Base-by-base conservation (phyloP, 2,113 vertebrate genomes). In the Engystomops pustulosus region DNA sequence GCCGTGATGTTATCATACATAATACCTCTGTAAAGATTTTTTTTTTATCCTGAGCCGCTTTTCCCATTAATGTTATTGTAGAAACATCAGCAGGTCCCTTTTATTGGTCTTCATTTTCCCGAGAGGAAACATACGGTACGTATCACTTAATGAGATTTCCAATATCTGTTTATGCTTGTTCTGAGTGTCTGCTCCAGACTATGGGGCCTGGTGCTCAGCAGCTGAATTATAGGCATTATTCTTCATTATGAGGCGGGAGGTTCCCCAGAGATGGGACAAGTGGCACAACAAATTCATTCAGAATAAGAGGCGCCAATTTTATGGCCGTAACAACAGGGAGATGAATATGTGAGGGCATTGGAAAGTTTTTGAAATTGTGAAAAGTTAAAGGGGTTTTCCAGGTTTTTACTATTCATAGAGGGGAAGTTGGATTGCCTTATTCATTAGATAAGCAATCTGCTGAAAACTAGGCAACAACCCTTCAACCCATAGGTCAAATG, bases 141-240 rank as follows among this genome's bases (percentile, higher is more conserved):
- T 58, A 85, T 85, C 47, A 69, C 65, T 70, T 85, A 85, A 85
- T 85, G 83, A 79, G 83, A 85, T 79, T 85, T 85, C 74, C 83
- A 85, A 85, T 85, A 85, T 70, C 75, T 84, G 60, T 84, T 78
- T 84, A 77, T 76, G 74, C 67, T 79, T 68, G 36, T 78, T 78
- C 62, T 77, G 65, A 23, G 83, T 32, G 74, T 55, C 47, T 14
- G 32, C 72, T 53, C 41, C 45, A n/a, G 49, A 47, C 53, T 41
- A 51, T 20, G 32, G 58, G 23, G 72, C 38, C 32, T n/a, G 11
- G 23, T 49, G 53, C 51, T 17, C 53, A 71, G 32, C 11, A 44
- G 49, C 58, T 55, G 82, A 77, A 84, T 78, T 60, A 41, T 38
- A 68, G 82, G 12, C 14, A 77, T 78, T 65, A 20, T 55, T 85